Conservation (phyloP, 2,797 vertebrate genomes). For the Sylvia borin region DNA sequence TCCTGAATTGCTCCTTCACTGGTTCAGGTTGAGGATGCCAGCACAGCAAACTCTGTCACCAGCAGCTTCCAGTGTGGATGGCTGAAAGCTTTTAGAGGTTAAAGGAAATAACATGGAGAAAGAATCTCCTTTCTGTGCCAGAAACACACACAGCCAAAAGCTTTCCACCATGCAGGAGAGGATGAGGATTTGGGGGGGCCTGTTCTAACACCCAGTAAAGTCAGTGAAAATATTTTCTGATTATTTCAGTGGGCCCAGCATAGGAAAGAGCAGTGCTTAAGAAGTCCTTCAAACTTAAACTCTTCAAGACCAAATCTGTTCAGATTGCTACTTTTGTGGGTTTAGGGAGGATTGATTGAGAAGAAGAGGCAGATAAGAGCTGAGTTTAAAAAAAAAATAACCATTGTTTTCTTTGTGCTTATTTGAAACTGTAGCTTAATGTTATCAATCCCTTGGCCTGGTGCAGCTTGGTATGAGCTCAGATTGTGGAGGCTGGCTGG, state of each 20-base stretch:
- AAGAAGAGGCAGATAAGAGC: neutral
- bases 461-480: neutral
- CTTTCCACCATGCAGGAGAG: neutral
- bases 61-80: neutral
- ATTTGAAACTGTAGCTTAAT: neutral
- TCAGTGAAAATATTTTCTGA: neutral
- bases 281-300: neutral
- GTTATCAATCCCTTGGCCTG: neutral
- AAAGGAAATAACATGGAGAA: neutral
- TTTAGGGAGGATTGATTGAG: neutral
- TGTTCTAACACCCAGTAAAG: neutral
- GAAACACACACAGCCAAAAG: neutral
- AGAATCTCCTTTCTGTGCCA: neutral
- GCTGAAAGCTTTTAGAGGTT: neutral
- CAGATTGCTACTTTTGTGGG: neutral
- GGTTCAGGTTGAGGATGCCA: accelerated
- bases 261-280: neutral
- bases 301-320: neutral
- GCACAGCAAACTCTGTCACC: neutral
- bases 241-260: neutral
- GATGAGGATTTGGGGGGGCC: neutral
- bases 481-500: neutral
- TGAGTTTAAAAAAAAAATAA: neutral
- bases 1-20: neutral
- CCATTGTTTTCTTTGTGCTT: neutral